Evolutionary conservation across 2,888 invertebrate genomes (phyloP).

Genomic region (Harpalus rubripes): DNA sequence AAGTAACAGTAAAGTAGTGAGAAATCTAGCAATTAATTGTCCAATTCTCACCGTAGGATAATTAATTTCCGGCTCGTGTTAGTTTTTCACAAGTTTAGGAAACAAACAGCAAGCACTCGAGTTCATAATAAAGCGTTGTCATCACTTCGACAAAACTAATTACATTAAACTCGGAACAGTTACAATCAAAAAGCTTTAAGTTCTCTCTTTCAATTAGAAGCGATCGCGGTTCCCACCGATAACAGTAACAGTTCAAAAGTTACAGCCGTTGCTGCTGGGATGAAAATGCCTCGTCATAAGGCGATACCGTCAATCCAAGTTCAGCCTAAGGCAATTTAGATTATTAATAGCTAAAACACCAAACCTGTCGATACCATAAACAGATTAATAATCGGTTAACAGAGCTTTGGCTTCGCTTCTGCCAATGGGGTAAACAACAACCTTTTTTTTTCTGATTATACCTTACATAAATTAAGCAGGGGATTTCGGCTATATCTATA

Average conservation of each 20-base stretch:
- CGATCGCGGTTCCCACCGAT: conserved; percentile 23
- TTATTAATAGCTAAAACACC: conserved; percentile 51
- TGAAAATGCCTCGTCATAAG: conserved; percentile 28
- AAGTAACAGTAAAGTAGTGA: conserved; percentile 1
- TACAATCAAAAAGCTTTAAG: conserved; percentile 60
- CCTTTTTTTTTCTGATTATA: too few species aligned
- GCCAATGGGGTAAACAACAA: neutral
- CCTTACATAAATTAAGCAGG: too few species aligned
- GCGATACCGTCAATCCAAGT: conserved; percentile 9
- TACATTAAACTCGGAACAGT: conserved; percentile 57
- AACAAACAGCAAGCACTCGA: conserved; percentile 31
- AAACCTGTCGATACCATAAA: conserved; percentile 51
- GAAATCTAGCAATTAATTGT: conserved; percentile 15
- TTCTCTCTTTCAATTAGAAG: conserved; percentile 53
- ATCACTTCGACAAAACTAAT: conserved; percentile 63
- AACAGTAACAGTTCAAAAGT: conserved; percentile 29
- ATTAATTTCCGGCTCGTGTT: conserved; percentile 32
- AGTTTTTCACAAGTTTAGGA: conserved; percentile 35
- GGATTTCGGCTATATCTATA: too few species aligned
- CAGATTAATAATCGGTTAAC: conserved; percentile 50
- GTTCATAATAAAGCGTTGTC: conserved; percentile 56
- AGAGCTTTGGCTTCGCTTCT: neutral
- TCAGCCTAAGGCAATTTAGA: conserved; percentile 38
- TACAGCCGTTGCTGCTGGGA: neutral
- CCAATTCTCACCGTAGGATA: conserved; percentile 6